Conservation (phyloP, 2,888 invertebrate species). For the Coenonympha glycerion region DNA sequence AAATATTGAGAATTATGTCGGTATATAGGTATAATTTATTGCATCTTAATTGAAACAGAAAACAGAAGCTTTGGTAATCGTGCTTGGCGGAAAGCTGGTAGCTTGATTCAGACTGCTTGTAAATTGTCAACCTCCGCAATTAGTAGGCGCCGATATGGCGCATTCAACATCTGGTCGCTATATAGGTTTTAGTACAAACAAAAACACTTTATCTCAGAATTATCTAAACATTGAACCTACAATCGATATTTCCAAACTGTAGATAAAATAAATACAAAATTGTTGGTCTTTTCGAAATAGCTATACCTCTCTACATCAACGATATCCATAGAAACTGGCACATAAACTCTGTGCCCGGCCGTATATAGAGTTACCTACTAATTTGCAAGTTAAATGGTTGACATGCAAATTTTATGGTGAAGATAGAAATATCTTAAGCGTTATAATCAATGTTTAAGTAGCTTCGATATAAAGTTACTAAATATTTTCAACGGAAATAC, state of each 20-base stretch:
- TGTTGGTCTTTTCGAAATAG: conserved; percentile 4
- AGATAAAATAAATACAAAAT: not conserved
- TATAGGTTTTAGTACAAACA: conserved; percentile 1
- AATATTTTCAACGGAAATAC: conserved; percentile 28
- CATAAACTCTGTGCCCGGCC: conserved; percentile 19
- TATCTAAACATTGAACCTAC: not conserved
- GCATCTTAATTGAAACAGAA: not conserved
- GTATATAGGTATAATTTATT: no score
- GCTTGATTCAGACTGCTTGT: conserved; percentile 53
- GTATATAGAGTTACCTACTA: conserved; percentile 36
- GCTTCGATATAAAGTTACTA: conserved; percentile 34
- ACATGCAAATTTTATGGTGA: conserved; percentile 42
- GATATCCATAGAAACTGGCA: conserved; percentile 14
- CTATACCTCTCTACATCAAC: not conserved
- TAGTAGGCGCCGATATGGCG: conserved; percentile 70
- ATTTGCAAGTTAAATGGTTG: conserved; percentile 38
- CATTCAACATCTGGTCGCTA: conserved; percentile 38
- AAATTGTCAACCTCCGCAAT: conserved; percentile 67
- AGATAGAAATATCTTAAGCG: conserved; percentile 40
- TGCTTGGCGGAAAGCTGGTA: conserved; percentile 40
- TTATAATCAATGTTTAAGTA: conserved; percentile 39
- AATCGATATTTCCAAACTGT: not conserved
- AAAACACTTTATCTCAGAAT: not conserved
- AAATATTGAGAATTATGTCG: no score
- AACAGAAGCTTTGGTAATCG: not conserved